Evolutionary conservation across 2,888 invertebrate genomes (phyloP).

Genomic region (Sphaeridia pumilis): DNA sequence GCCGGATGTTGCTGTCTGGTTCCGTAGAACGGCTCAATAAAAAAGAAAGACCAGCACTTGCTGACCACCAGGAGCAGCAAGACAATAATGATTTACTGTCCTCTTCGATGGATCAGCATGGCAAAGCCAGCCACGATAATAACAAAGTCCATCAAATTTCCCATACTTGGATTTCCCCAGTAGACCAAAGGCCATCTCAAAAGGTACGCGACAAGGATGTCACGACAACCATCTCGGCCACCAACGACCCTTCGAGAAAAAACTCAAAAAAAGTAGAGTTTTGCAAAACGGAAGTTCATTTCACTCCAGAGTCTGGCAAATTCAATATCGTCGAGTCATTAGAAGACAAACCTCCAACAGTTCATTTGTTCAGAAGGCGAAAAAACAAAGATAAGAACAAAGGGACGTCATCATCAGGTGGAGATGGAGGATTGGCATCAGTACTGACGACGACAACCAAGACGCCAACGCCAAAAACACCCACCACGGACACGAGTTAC

Average conservation of each 20-base stretch:
- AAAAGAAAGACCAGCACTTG: not conserved
- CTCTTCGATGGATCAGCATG: too few species aligned
- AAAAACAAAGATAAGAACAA: constrained; percentile 27
- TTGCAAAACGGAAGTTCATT: constrained; percentile 78
- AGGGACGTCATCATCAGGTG: too few species aligned
- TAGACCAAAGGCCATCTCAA: constrained; percentile 28
- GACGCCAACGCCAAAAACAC: not conserved
- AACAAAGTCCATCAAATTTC: constrained; percentile 25
- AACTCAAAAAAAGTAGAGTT: constrained; percentile 67
- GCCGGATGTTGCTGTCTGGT: not conserved
- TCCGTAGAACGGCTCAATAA: not conserved
- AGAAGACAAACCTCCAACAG: constrained; percentile 75
- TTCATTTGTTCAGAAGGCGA: constrained; percentile 59
- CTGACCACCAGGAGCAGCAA: not conserved
- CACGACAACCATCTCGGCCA: constrained; percentile 32
- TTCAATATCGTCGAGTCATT: constrained; percentile 80
- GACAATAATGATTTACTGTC: too few species aligned
- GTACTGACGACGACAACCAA: not conserved
- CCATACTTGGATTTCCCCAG: constrained; percentile 35
- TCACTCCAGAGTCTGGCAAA: constrained; percentile 70
- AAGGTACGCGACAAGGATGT: constrained; percentile 32
- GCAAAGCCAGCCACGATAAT: not conserved
- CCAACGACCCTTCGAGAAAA: constrained; percentile 29
- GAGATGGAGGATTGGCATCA: not conserved
- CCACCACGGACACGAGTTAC: not conserved